These are phyloP conservation scores for Odontomyia ornata DNA, from an alignment of 2,888 invertebrate genomes.

Conservation along the genomic window DNA sequence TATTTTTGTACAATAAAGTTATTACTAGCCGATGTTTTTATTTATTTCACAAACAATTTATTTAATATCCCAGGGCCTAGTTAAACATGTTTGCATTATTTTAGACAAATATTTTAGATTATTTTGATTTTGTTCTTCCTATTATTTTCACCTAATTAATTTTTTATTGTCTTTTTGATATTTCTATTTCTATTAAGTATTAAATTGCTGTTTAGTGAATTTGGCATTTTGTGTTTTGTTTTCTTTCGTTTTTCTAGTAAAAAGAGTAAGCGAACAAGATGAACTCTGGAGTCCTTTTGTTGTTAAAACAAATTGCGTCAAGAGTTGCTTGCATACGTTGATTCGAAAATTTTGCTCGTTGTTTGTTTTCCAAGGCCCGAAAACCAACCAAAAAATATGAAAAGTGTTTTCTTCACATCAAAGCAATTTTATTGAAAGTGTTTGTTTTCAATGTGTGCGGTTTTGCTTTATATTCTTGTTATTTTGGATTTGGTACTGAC, in stretches of 20 bases:
- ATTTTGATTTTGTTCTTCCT: too few species aligned
- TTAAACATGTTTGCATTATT: too few species aligned
- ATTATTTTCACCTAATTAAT: constrained; percentile 19
- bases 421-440: too few species aligned
- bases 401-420: too few species aligned
- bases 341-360: constrained; percentile 1
- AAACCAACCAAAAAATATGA: not conserved
- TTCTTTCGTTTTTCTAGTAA: constrained; percentile 52
- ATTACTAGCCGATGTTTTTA: too few species aligned
- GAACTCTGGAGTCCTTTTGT: constrained; percentile 47
- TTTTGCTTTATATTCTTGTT: not conserved
- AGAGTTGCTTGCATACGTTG: not conserved
- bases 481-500: not conserved
- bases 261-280: constrained; percentile 45
- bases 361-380: constrained; percentile 40
- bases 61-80: too few species aligned
- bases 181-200: not conserved
- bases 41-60: too few species aligned
- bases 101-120: too few species aligned
- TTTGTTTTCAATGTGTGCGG: not conserved
- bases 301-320: not conserved
- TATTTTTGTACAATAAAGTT: too few species aligned
- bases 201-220: constrained; percentile 44
- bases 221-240: constrained; percentile 46
- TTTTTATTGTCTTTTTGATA: constrained; percentile 26